These are phyloP conservation scores for Heliopora coerulea DNA, from an alignment of 92 coral and sea anemone species.

Conservation along the genomic window DNA sequence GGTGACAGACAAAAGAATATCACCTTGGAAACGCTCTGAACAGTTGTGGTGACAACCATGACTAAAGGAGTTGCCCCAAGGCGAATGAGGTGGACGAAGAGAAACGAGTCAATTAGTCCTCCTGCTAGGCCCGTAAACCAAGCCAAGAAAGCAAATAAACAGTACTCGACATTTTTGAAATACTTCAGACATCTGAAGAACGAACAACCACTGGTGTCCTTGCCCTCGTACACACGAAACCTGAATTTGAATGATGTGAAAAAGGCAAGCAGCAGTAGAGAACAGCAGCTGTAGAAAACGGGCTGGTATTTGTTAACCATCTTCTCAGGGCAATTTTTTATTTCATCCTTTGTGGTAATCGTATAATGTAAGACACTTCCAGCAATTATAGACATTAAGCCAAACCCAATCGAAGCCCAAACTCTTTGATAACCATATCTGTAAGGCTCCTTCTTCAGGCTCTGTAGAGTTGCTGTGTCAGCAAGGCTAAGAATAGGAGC, in stretches of 20 bases:
- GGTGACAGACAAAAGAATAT: constrained; percentile 72
- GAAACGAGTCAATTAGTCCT: constrained; percentile 72
- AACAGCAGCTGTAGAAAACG: constrained; percentile 82
- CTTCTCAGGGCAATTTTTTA: constrained; percentile 71
- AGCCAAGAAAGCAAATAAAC: constrained; percentile 64
- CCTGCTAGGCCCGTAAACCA: constrained; percentile 71
- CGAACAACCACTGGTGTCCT: constrained; percentile 61
- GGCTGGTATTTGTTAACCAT: constrained; percentile 88
- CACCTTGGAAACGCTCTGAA: constrained; percentile 76
- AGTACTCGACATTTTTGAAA: constrained; percentile 69
- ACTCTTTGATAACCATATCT: constrained; percentile 82
- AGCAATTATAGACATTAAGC: constrained; percentile 77
- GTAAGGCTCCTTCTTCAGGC: constrained; percentile 72
- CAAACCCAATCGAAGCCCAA: constrained; percentile 93
- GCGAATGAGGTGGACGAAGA: constrained; percentile 72
- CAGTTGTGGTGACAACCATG: constrained; percentile 74
- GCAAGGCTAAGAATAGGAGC: constrained; percentile 85
- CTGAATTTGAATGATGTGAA: constrained; percentile 76
- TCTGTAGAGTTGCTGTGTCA: constrained; percentile 86
- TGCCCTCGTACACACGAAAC: constrained; percentile 53
- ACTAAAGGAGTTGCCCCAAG: constrained; percentile 86
- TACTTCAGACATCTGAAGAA: constrained; percentile 63
- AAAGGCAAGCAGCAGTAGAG: constrained; percentile 75
- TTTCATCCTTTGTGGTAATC: constrained; percentile 65
- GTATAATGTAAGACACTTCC: constrained; percentile 77